Conservation (phyloP, 2,113 vertebrate genomes). For the Tragulus kanchil region DNA sequence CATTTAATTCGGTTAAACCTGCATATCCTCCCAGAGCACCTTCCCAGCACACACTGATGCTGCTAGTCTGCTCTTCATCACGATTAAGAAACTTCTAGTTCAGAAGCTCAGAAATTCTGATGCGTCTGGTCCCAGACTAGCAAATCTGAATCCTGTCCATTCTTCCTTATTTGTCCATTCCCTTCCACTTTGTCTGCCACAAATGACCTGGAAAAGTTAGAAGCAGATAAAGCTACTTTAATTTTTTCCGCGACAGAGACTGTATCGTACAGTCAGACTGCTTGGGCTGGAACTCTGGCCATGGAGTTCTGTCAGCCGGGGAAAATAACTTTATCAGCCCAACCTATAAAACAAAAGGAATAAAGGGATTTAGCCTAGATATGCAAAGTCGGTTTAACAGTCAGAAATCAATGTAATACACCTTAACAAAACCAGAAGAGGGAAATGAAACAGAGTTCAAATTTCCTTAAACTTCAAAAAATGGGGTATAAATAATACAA, state of each 20-base stretch:
- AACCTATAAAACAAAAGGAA: no score
- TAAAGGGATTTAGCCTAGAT: background rate
- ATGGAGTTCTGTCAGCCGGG: background rate
- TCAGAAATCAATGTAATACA: background rate
- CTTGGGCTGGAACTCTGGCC: background rate
- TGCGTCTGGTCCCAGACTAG: background rate
- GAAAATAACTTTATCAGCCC: background rate
- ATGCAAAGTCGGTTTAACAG: slow-evolving; percentile 6
- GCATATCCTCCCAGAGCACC: background rate
- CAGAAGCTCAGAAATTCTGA: background rate
- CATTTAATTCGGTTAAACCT: background rate
- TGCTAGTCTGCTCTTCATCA: background rate
- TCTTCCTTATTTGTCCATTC: background rate
- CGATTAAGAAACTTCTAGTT: background rate
- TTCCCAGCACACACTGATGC: background rate
- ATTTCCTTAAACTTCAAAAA: slow-evolving; percentile 34
- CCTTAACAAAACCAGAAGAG: background rate
- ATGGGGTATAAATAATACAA: background rate
- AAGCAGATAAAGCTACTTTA: background rate
- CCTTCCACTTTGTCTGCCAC: background rate
- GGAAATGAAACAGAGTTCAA: background rate
- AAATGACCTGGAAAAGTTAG: background rate
- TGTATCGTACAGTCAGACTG: background rate
- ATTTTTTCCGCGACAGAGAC: background rate
- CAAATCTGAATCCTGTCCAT: background rate